A percentile compares a stretch with the other conserved stretches of the same genome.
Conservation (phyloP, 2,797 vertebrate genomes). For the Taenioides sp. region DNA sequence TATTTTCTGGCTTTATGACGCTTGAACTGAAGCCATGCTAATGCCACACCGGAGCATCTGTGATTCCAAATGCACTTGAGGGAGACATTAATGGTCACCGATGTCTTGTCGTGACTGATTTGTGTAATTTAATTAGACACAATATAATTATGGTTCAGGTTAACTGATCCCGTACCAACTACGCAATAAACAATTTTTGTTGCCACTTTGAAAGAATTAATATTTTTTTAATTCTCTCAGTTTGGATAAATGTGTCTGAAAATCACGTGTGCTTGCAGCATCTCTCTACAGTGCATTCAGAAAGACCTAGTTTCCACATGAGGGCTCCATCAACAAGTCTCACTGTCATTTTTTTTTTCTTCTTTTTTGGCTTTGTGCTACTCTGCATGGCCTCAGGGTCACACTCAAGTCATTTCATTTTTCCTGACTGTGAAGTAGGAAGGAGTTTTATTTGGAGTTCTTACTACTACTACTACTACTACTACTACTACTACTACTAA, state of each 20-base stretch:
- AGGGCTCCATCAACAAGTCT: slow-evolving; percentile 21
- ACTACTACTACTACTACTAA: not conserved
- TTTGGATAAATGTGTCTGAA: slow-evolving; percentile 3
- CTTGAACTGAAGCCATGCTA: slow-evolving; percentile 16
- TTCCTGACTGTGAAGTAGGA: slow-evolving; percentile 21
- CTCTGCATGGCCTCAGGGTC: slow-evolving; percentile 39
- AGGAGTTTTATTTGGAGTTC: slow-evolving; percentile 19
- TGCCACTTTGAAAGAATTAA: not conserved
- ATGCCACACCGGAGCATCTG: slow-evolving; percentile 8
- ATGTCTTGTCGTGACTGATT: not conserved
- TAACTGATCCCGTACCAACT: not conserved
- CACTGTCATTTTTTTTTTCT: slow-evolving; percentile 23
- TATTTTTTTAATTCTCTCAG: not conserved
- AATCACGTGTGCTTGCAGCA: slow-evolving; percentile 19
- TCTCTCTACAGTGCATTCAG: slow-evolving; percentile 33
- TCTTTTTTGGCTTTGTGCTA: slow-evolving; percentile 44
- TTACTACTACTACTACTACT: not conserved
- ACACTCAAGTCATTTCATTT: slow-evolving; percentile 32
- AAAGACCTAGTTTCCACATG: slow-evolving; percentile 49
- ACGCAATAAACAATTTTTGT: not conserved
- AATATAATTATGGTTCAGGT: not conserved
- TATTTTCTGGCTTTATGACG: slow-evolving; percentile 12
- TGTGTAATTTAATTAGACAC: not conserved
- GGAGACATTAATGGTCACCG: not conserved
- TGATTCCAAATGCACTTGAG: slow-evolving; percentile 12